Evolutionary conservation across 2,797 vertebrate species (phyloP).

Genomic region (Falco cherrug): DNA sequence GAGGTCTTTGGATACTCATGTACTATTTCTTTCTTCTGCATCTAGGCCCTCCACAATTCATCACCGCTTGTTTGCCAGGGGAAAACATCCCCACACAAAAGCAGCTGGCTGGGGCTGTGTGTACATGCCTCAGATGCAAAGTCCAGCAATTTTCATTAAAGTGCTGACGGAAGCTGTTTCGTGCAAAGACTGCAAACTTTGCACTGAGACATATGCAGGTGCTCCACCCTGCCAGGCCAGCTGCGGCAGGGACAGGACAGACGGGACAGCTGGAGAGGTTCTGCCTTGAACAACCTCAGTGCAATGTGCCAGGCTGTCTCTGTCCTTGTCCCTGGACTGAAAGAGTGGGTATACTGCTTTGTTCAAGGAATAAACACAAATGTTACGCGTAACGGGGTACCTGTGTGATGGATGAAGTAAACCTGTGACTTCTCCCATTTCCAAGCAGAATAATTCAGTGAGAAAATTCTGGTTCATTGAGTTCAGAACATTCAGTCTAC

Average conservation of each 20-base stretch:
- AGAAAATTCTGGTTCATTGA: not conserved
- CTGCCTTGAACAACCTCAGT: not conserved
- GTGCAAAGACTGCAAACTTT: not conserved
- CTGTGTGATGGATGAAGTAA: not conserved
- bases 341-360: not conserved
- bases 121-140: not conserved
- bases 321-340: not conserved
- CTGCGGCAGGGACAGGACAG: not conserved
- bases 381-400: not conserved
- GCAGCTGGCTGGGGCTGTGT: not conserved
- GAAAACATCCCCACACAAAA: not conserved
- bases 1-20: not conserved
- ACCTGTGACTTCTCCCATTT: not conserved
- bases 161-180: not conserved
- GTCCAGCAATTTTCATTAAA: constrained; percentile 17
- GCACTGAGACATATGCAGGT: not conserved
- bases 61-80: not conserved
- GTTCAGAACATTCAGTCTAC: not conserved
- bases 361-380: not conserved
- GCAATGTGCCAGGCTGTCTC: not conserved
- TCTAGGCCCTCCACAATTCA: not conserved
- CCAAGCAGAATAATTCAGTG: not conserved
- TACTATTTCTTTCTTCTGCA: not conserved
- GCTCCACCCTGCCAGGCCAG: not conserved
- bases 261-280: not conserved